Base-by-base conservation (phyloP, 2,888 invertebrate species). In the Iselma pallidipennis region DNA sequence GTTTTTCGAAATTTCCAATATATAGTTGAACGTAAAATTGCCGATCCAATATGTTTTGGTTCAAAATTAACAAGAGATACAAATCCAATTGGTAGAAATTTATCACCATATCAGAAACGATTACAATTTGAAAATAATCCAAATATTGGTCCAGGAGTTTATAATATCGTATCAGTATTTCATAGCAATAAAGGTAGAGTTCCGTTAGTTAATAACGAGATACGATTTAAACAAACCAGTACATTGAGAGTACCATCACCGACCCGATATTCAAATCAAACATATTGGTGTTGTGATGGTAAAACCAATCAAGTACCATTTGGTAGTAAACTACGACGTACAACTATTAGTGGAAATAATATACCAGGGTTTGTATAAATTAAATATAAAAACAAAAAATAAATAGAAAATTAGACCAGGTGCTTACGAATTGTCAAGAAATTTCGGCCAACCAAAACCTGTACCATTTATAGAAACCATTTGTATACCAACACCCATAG, bases 391-490 rank as follows among this genome's bases (percentile, higher is more conserved):
- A 33, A 5, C 6, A 42, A 16, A 9, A 16, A 19, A 31, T 31
- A 42, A 19, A n/a, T n/a, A n/a, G 2, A 19, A 37, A 37, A 16
- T 53, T 59, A 79, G 80, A 1, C 78, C 79, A 10, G 78, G 76
- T 5, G 73, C 75, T 4, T 80, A 81, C 59, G 63, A 74, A 16
- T 19, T 49, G 1, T 23, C 12, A 1, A 5, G 12, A n/a, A 4
- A 80, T 68, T 84, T 85, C 61, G 83, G 84, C 4, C 72, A 73
- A 57, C 78, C 80, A 0, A 77, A 73, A 59, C 77, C 82, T 74
- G 73, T 78, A 31, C 77, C 82, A 26, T 79, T 81, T 2, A 82
- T 84, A 1, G 81, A 82, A 73, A 74, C 81, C 16, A 78, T 82
- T 61, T 85, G 85, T 65, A 76, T 81, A 53, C 74, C 78, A 10